Percentiles rank a stretch among this genome's conserved stretches.
These are phyloP conservation scores for Diabrotica undecimpunctata DNA, from an alignment of 1,140 invertebrate species.

Conservation along the genomic window DNA sequence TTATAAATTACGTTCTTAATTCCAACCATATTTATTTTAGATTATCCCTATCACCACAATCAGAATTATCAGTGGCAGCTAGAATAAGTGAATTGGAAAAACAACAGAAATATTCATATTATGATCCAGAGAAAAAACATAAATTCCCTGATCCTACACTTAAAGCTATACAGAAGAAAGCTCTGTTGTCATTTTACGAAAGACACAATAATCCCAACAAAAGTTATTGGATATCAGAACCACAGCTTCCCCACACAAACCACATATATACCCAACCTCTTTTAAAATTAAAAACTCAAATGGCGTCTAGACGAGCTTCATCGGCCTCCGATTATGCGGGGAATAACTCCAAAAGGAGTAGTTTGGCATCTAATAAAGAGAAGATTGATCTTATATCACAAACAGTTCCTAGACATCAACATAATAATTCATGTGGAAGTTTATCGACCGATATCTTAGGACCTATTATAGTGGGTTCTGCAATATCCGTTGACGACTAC, in stretches of 20 bases:
- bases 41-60: constrained; percentile 40
- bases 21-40: constrained; percentile 25
- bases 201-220: constrained; percentile 54
- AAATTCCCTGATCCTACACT: constrained; percentile 71
- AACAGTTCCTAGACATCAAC: constrained; percentile 51
- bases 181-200: constrained; percentile 80
- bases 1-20: no score
- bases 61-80: constrained; percentile 67
- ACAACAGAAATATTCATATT: constrained; percentile 63
- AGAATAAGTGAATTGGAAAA: constrained; percentile 71
- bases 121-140: constrained; percentile 74
- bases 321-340: constrained; percentile 66
- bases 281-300: constrained; percentile 52
- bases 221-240: constrained; percentile 59
- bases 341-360: constrained; percentile 47
- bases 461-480: constrained; percentile 61
- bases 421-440: constrained; percentile 61
- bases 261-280: constrained; percentile 51
- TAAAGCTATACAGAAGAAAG: constrained; percentile 85
- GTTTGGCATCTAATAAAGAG: constrained; percentile 39
- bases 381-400: constrained; percentile 30
- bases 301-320: constrained; percentile 59
- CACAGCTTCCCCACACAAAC: constrained; percentile 51
- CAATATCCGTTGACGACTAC: constrained; percentile 66
- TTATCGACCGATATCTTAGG: constrained; percentile 58